Evolutionary conservation across 1,140 invertebrate species (phyloP).

Genomic region (Copidosoma floridanum): DNA sequence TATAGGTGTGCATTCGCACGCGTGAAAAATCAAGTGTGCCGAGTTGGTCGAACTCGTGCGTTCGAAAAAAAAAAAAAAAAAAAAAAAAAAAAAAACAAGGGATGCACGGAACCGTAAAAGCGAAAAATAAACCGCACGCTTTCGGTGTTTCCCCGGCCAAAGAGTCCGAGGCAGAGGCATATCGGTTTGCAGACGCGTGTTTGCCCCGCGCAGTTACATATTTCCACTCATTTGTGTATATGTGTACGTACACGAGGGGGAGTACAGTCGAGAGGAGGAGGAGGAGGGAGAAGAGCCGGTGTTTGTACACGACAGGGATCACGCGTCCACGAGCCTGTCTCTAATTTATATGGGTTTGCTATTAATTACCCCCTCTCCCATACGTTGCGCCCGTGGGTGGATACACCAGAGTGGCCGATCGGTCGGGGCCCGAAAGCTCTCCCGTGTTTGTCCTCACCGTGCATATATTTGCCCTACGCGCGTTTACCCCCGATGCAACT

Average conservation of each 20-base stretch:
- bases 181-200: neutral
- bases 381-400: constrained; percentile 27
- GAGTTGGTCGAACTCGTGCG: neutral
- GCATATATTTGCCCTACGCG: neutral
- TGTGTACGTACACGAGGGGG: neutral
- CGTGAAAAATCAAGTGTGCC: neutral
- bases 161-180: too few relatives aligned
- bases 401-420: neutral
- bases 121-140: too few relatives aligned
- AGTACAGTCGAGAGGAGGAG: neutral
- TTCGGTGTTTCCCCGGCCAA: neutral
- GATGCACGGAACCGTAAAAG: too few relatives aligned
- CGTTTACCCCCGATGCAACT: neutral
- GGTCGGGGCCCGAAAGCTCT: neutral
- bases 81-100: neutral
- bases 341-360: constrained; percentile 57
- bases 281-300: too few relatives aligned
- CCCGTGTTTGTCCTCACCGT: constrained; percentile 5
- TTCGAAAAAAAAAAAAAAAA: neutral
- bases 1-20: too few relatives aligned
- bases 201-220: neutral
- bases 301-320: constrained; percentile 16
- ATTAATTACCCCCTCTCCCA: constrained; percentile 58
- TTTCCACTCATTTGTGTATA: constrained; percentile 2
- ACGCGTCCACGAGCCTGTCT: constrained; percentile 37